A percentile compares a stretch with the other conserved stretches of the same genome.
phyloP scores from a whole-genome alignment of 2,113 vertebrate genomes.

The Agelaius phoeniceus region DNA sequence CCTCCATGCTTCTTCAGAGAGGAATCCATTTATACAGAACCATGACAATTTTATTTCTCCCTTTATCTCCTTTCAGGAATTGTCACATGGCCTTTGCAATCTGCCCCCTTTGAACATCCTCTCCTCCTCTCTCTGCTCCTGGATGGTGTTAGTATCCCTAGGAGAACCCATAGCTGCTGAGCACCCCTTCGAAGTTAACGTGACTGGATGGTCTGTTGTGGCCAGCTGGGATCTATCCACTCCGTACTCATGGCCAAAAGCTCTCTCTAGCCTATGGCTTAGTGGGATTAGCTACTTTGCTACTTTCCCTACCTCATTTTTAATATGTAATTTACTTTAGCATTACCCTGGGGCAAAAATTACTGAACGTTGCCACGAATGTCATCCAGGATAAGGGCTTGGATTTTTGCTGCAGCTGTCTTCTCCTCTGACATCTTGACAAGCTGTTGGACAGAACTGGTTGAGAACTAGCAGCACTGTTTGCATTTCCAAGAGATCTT shows the following conservation, averaged over 20 bases:
- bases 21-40: constrained; percentile 1
- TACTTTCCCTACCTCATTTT: not conserved
- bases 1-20: not conserved
- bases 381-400: not conserved
- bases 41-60: not conserved
- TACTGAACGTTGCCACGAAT: not conserved
- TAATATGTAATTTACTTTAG: constrained; percentile 6
- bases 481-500: constrained; percentile 22
- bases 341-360: constrained; percentile 3
- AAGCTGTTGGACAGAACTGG: constrained; percentile 15
- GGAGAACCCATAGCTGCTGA: not conserved
- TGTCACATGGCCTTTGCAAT: not conserved
- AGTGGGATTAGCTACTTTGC: constrained; percentile 8
- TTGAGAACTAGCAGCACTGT: constrained; percentile 1
- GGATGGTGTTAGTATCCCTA: not conserved
- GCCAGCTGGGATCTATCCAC: constrained; percentile 18
- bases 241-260: not conserved
- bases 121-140: not conserved
- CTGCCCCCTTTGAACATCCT: not conserved
- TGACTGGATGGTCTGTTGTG: not conserved
- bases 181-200: constrained; percentile 27
- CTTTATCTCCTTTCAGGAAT: constrained; percentile 2
- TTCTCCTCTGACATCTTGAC: not conserved
- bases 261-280: not conserved
- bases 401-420: not conserved